These are phyloP conservation scores for Ectemnius cavifrons DNA, from an alignment of 2,888 invertebrate genomes.

Conservation along the genomic window DNA sequence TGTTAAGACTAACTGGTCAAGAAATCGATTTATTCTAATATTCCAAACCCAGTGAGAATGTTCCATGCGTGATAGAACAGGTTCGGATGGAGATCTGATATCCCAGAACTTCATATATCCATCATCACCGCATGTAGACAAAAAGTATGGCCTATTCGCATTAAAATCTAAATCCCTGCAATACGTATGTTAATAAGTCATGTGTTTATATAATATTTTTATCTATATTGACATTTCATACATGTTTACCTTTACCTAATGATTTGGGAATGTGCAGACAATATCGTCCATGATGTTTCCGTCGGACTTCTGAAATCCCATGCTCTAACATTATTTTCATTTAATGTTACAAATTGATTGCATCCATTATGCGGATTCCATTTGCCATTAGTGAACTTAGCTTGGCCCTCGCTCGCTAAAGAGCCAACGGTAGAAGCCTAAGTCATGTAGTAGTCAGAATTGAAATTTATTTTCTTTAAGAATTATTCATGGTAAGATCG, in stretches of 20 bases:
- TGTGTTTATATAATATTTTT: not conserved
- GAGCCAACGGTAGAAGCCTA: slow-evolving; percentile 69
- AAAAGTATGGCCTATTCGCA: slow-evolving; percentile 96
- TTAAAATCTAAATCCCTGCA: slow-evolving; percentile 95
- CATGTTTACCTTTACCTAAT: slow-evolving; percentile 79
- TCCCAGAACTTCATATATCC: slow-evolving; percentile 98
- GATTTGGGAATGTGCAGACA: slow-evolving; percentile 92
- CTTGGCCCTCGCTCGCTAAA: slow-evolving; percentile 85
- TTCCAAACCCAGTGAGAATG: slow-evolving; percentile 98
- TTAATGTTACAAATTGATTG: slow-evolving; percentile 90
- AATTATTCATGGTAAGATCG: not conserved
- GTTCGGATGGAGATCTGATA: slow-evolving; percentile 88
- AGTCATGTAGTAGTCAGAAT: slow-evolving; percentile 12
- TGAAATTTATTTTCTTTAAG: not conserved
- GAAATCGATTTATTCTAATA: slow-evolving; percentile 96
- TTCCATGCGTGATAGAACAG: slow-evolving; percentile 89
- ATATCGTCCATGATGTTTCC: slow-evolving; percentile 89
- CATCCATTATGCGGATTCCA: slow-evolving; percentile 98
- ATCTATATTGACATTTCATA: not conserved
- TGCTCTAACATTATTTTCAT: slow-evolving; percentile 91
- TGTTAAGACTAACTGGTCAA: slow-evolving; percentile 96
- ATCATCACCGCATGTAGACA: slow-evolving; percentile 97
- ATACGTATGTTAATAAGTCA: slow-evolving; percentile 19
- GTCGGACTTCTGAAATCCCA: slow-evolving; percentile 91
- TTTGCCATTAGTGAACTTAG: slow-evolving; percentile 90